Conservation (phyloP, 2,888 invertebrate species). For the Phortica magna region DNA sequence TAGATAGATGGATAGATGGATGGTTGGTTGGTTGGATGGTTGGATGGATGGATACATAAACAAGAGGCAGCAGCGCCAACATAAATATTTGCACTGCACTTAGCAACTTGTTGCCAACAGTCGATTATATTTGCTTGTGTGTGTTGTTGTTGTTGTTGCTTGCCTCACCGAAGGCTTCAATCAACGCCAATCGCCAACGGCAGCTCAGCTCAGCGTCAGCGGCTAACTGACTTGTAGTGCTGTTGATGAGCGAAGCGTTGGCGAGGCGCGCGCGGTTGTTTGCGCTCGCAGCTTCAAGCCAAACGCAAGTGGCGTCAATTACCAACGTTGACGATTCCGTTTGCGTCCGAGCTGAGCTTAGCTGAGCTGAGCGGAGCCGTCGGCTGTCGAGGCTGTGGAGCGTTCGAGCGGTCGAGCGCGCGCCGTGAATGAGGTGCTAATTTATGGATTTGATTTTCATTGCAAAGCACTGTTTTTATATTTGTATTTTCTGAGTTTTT, state of each 20-base stretch:
- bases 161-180: conserved; percentile 60
- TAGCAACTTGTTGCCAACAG: conserved; percentile 49
- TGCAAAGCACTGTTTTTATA: conserved; percentile 44
- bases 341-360: background rate
- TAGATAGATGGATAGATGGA: no score
- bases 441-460: conserved; percentile 69
- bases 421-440: conserved; percentile 67
- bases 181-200: conserved; percentile 45
- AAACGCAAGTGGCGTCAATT: conserved; percentile 29
- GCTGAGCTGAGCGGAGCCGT: no score
- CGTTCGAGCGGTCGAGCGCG: conserved; percentile 1
- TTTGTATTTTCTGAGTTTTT: conserved; percentile 48
- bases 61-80: conserved; percentile 44
- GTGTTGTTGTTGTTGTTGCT: background rate
- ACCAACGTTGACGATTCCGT: conserved; percentile 44
- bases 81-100: conserved; percentile 71
- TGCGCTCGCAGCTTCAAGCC: background rate
- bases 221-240: no score
- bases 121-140: background rate
- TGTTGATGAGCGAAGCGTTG: no score
- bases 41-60: conserved; percentile 36
- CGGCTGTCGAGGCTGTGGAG: background rate
- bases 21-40: background rate
- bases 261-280: background rate
- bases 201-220: background rate